Conservation (phyloP, 2,797 vertebrate genomes). For the Pangasius djambal region DNA sequence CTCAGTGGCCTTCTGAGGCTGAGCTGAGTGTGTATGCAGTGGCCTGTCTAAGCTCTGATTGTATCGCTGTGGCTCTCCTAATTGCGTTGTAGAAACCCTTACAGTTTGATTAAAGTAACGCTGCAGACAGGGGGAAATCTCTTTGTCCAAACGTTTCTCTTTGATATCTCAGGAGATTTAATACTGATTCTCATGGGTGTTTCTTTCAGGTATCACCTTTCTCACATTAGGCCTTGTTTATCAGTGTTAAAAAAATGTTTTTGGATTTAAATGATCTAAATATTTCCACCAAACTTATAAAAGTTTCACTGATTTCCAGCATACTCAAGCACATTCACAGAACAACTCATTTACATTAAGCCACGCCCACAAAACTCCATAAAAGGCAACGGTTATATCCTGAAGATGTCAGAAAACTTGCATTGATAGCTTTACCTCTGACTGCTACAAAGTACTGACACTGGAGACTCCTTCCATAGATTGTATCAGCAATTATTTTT, state of each 20-base stretch:
- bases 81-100: constrained; percentile 15
- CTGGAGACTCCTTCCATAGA: background rate
- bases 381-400: background rate
- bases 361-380: background rate
- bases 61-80: constrained; percentile 14
- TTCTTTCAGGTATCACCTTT: background rate
- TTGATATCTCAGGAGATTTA: background rate
- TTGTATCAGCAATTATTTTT: background rate
- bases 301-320: background rate
- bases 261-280: background rate
- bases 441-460: background rate
- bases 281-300: background rate
- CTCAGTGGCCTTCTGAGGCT: constrained; percentile 21
- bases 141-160: background rate
- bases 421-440: background rate
- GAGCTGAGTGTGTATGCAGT: constrained; percentile 7
- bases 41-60: constrained; percentile 18
- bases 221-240: background rate
- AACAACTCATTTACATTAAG: background rate
- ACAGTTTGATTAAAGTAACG: constrained; percentile 15
- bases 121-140: background rate
- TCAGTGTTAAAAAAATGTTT: background rate
- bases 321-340: background rate
- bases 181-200: background rate
- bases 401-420: background rate